Evolutionary conservation across 2,113 vertebrate genomes (phyloP).

Genomic region (Octodon degus): DNA sequence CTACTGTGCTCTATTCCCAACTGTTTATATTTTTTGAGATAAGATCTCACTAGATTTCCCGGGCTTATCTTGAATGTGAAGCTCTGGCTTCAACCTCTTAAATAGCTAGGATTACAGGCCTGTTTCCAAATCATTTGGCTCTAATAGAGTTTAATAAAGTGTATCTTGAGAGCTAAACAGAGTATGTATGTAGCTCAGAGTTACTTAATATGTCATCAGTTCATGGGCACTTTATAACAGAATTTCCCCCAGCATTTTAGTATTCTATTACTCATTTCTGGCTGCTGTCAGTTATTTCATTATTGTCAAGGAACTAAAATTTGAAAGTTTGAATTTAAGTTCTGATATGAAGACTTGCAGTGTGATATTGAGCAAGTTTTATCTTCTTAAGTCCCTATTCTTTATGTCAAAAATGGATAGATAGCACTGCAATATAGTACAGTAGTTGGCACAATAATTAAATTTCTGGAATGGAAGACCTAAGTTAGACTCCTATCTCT

Average conservation of each 20-base stretch:
- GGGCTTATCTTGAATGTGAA: background rate
- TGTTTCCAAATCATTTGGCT: background rate
- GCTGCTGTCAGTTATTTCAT: constrained; percentile 30
- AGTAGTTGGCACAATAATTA: background rate
- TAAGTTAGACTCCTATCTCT: constrained; percentile 25
- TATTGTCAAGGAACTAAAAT: constrained; percentile 34
- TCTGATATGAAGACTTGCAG: constrained; percentile 15
- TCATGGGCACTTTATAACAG: background rate
- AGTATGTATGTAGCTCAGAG: background rate
- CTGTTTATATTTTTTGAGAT: background rate
- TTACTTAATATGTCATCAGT: constrained; percentile 17
- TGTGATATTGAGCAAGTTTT: background rate
- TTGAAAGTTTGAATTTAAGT: constrained; percentile 55
- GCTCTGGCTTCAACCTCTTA: background rate
- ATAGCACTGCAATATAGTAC: background rate
- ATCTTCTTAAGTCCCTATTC: constrained; percentile 9
- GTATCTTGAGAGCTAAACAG: constrained; percentile 31
- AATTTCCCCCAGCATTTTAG: background rate
- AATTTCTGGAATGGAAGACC: constrained; percentile 29
- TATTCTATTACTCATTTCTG: constrained; percentile 19
- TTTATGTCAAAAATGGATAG: constrained; percentile 21
- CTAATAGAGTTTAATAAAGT: background rate
- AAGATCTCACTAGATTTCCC: background rate
- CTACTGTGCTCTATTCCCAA: too few relatives aligned
- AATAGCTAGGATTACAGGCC: background rate